phyloP scores from a whole-genome alignment of 2,888 invertebrate genomes.

The Spilarctia lutea region DNA sequence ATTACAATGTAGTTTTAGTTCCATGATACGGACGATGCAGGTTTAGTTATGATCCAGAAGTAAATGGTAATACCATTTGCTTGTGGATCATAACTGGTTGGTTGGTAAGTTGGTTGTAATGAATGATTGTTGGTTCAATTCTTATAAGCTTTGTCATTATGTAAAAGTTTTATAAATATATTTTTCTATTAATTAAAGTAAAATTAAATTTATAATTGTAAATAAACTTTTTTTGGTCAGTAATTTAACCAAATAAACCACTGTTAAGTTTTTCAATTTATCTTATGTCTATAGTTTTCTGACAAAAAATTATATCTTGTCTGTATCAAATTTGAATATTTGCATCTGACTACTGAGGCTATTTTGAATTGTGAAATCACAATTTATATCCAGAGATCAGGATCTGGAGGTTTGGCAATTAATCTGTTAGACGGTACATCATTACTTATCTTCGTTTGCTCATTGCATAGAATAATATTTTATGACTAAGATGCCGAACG shows the following conservation, averaged over 20 bases:
- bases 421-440: constrained; percentile 51
- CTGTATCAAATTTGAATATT: neutral
- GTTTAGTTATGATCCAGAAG: neutral
- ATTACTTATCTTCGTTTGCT: constrained; percentile 52
- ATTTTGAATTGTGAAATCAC: constrained; percentile 41
- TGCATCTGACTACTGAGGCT: constrained; percentile 1
- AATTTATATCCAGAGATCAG: constrained; percentile 38
- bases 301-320: neutral
- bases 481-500: constrained; percentile 22
- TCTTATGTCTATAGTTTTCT: neutral
- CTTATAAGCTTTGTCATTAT: too few species aligned
- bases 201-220: too few species aligned
- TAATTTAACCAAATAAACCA: neutral
- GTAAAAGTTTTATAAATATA: too few species aligned
- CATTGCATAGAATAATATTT: constrained; percentile 44
- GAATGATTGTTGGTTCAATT: neutral
- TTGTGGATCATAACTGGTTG: too few species aligned
- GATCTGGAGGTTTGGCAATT: constrained; percentile 39
- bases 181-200: too few species aligned
- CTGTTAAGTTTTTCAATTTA: neutral
- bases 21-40: neutral
- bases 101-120: neutral
- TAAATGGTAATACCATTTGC: too few species aligned
- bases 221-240: too few species aligned
- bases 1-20: neutral